These are phyloP conservation scores for Homarus americanus DNA, from an alignment of 1,140 invertebrate genomes.

Conservation along the genomic window DNA sequence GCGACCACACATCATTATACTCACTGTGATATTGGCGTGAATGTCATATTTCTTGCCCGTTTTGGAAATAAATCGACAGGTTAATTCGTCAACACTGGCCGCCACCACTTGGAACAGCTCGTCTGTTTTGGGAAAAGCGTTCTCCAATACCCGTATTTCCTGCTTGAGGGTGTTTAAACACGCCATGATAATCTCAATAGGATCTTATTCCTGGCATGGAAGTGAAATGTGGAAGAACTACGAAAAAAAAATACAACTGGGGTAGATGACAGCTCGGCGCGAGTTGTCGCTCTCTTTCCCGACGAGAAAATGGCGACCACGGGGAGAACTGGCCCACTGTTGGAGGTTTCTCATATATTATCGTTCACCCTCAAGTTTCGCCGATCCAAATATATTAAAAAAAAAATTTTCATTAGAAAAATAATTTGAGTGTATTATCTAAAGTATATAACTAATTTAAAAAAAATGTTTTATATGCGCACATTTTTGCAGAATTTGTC, in stretches of 20 bases:
- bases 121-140: slow-evolving; percentile 96
- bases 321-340: slow-evolving; percentile 36
- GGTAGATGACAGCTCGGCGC: slow-evolving; percentile 54
- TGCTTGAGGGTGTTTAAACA: slow-evolving; percentile 98
- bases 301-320: slow-evolving; percentile 73
- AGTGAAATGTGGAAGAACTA: not conserved
- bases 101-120: slow-evolving; percentile 97
- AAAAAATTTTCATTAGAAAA: not conserved
- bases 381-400: not conserved
- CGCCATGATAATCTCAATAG: slow-evolving; percentile 85
- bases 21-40: slow-evolving; percentile 98
- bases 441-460: not conserved
- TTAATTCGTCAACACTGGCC: slow-evolving; percentile 98
- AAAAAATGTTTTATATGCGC: not conserved
- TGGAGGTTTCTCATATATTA: not conserved
- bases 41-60: slow-evolving; percentile 97
- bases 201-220: slow-evolving; percentile 50
- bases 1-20: slow-evolving; percentile 38
- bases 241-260: slow-evolving; percentile 27
- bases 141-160: slow-evolving; percentile 97
- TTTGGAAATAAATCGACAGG: slow-evolving; percentile 96
- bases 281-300: slow-evolving; percentile 36
- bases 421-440: not conserved
- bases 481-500: not conserved
- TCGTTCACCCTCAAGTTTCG: not conserved